Percentiles rank a stretch among this genome's conserved stretches.
These are phyloP conservation scores for Mesaphorura yosii DNA, from an alignment of 1,140 invertebrate genomes.

Conservation along the genomic window DNA sequence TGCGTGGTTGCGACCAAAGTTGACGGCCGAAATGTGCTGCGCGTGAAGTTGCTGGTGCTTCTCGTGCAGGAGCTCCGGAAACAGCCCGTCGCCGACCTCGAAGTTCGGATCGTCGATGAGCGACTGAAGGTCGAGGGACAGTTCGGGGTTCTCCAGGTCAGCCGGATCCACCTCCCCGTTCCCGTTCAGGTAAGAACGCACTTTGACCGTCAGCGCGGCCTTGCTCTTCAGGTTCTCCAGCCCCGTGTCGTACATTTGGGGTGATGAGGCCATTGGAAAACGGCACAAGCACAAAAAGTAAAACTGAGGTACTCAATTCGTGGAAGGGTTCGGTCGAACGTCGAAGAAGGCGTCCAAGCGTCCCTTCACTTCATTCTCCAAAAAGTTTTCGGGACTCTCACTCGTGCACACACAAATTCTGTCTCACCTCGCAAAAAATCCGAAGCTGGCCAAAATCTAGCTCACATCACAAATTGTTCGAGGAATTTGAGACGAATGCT, in stretches of 20 bases:
- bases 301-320: background rate
- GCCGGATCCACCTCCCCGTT: conserved; percentile 52
- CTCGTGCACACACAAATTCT: too few species aligned
- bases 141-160: conserved; percentile 76
- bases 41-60: conserved; percentile 4
- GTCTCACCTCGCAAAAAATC: too few species aligned
- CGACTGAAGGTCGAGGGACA: conserved; percentile 73
- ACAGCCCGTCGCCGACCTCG: conserved; percentile 66
- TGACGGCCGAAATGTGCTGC: background rate
- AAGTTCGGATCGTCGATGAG: conserved; percentile 66
- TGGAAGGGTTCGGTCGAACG: too few species aligned
- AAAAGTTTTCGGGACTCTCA: too few species aligned
- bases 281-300: background rate
- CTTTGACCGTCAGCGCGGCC: conserved; percentile 32
- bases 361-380: too few species aligned
- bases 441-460: too few species aligned
- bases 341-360: too few species aligned
- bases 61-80: conserved; percentile 59
- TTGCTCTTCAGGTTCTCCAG: conserved; percentile 33
- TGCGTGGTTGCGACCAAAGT: conserved; percentile 1
- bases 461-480: too few species aligned
- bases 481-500: too few species aligned
- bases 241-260: conserved; percentile 35
- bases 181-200: conserved; percentile 30
- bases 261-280: conserved; percentile 22